These are phyloP conservation scores for Galemys pyrenaicus DNA, from an alignment of 2,113 vertebrate species.

Conservation along the genomic window DNA sequence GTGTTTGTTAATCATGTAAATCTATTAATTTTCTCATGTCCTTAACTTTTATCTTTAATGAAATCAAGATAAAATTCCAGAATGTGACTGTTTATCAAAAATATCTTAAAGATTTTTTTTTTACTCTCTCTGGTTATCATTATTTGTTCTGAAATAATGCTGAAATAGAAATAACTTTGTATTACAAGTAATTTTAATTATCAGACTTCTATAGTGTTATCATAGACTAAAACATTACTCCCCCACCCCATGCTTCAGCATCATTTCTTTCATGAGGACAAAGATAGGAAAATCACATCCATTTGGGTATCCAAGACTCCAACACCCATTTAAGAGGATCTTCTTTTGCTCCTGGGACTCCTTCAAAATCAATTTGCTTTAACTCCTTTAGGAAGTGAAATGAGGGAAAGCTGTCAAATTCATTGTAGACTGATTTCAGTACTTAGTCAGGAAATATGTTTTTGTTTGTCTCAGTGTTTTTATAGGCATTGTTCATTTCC, in stretches of 20 bases:
- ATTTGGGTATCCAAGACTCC: neutral
- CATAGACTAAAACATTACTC: neutral
- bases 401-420: neutral
- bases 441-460: neutral
- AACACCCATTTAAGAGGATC: neutral
- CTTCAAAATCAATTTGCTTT: neutral
- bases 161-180: neutral
- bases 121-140: neutral
- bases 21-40: neutral
- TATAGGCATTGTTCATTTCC: neutral
- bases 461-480: neutral
- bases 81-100: neutral
- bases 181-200: neutral
- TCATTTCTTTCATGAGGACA: neutral
- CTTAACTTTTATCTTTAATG: neutral
- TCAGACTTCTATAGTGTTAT: neutral
- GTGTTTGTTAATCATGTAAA: slow-evolving; percentile 34
- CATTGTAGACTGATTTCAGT: neutral
- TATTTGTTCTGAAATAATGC: neutral
- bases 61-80: neutral
- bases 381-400: neutral
- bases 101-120: neutral
- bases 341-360: neutral
- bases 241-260: neutral
- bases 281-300: neutral